phyloP scores from a whole-genome alignment of 2,888 invertebrate genomes.

The Ormyrus nitidulus region DNA sequence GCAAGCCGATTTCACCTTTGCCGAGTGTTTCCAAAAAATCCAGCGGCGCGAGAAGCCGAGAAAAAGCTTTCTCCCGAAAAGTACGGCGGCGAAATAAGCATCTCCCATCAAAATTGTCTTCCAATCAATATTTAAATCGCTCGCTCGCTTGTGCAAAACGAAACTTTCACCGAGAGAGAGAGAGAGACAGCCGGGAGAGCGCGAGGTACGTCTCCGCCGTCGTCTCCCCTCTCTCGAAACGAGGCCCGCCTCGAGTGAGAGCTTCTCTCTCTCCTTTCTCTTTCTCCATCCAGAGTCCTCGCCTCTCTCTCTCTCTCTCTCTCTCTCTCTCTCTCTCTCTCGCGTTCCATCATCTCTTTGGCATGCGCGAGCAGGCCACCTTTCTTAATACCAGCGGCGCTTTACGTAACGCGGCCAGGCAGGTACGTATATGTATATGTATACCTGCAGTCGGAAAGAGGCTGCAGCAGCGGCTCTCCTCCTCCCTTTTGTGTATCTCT shows the following conservation, averaged over 20 bases:
- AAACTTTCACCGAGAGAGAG: conserved; percentile 13
- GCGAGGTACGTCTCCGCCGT: neutral
- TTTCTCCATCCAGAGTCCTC: too few relatives aligned
- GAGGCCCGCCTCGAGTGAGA: too few relatives aligned
- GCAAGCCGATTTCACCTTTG: too few relatives aligned
- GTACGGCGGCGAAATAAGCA: too few relatives aligned
- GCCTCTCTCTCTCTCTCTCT: too few relatives aligned
- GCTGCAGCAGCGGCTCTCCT: conserved; percentile 9
- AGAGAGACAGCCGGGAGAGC: too few relatives aligned
- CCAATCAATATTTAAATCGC: conserved; percentile 26
- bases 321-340: neutral
- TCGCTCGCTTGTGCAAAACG: conserved; percentile 5
- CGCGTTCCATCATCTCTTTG: conserved; percentile 36
- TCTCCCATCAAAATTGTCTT: neutral
- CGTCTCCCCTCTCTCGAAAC: neutral
- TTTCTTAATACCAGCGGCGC: conserved; percentile 31
- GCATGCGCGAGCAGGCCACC: conserved; percentile 10
- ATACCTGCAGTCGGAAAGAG: neutral
- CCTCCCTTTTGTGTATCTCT: neutral
- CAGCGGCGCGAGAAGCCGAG: too few relatives aligned
- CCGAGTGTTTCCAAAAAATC: too few relatives aligned
- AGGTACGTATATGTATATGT: neutral
- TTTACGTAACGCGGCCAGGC: conserved; percentile 25
- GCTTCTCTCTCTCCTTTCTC: too few relatives aligned
- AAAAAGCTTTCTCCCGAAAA: too few relatives aligned